These are phyloP conservation scores for Drosophila flavopinicola DNA, from an alignment of 2,888 invertebrate species.

Conservation along the genomic window DNA sequence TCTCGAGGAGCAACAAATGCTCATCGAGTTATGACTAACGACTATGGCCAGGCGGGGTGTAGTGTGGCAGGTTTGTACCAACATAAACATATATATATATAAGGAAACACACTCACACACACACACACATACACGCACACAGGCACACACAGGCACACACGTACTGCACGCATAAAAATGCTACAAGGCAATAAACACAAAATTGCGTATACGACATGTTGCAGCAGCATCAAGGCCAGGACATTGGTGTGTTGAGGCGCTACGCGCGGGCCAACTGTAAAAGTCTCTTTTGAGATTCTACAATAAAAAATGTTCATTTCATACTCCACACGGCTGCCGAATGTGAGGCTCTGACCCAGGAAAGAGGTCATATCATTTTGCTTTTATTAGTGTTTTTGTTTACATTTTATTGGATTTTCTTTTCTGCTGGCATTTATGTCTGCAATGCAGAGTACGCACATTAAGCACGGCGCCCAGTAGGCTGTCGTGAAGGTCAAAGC, in stretches of 20 bases:
- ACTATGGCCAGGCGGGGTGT: conserved; percentile 12
- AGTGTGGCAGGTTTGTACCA: conserved; percentile 29
- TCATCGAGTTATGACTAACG: conserved; percentile 45
- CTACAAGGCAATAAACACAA: conserved; percentile 68
- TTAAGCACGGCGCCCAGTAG: conserved; percentile 44
- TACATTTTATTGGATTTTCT: conserved; percentile 61
- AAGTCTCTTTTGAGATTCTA: conserved; percentile 51
- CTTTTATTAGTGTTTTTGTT: conserved; percentile 68
- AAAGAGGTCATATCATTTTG: conserved; percentile 70
- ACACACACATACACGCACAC: neutral
- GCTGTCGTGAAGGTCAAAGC: conserved; percentile 57
- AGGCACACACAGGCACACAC: conserved; percentile 2
- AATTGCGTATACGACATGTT: conserved; percentile 71
- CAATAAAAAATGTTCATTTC: conserved; percentile 64
- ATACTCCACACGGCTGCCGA: conserved; percentile 27
- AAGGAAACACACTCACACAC: conserved; percentile 1
- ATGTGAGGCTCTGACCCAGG: conserved; percentile 19
- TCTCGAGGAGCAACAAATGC: conserved; percentile 49
- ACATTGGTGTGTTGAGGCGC: conserved; percentile 5
- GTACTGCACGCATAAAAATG: conserved; percentile 45
- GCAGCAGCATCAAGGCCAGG: conserved; percentile 51
- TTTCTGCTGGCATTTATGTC: conserved; percentile 53
- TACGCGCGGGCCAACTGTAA: conserved; percentile 46
- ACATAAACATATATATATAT: too few relatives aligned
- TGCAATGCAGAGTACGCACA: conserved; percentile 45